Evolutionary conservation across 2,113 vertebrate genomes (phyloP), one percentile per base, ranked within the genome.

Genomic region (Neoarius graeffei): DNA sequence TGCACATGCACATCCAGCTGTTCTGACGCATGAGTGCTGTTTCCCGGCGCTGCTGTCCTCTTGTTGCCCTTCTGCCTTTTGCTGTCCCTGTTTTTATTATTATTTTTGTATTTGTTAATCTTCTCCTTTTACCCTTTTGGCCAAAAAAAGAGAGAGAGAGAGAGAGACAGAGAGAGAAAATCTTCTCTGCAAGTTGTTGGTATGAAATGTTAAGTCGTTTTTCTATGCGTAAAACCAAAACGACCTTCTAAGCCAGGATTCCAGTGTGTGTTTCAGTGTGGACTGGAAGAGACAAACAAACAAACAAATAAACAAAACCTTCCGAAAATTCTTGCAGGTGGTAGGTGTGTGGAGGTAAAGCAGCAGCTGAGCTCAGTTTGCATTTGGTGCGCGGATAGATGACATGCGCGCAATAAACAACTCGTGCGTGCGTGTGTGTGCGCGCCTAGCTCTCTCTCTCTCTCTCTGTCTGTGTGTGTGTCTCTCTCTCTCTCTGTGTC

Each of bases 1-100:
- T 42, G n/a, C n/a, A 42, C 82, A 20, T 30, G 74, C 82, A 80
- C 50, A 87, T 20, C 17, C 59, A 64, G 20, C 56, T 60, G 23
- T 9, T 81, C 13, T 57, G 59, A 56, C 48, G 84, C 48, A 81
- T 1, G 13, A 3, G 81, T 19, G 17, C 66, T 73, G 80, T 52
- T 30, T 48, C 4, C 23, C 67, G 35, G 59, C 67, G 59, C 56
- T 27, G 60, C 48, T 54, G 84, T 86, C 84, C 76, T 85, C 79
- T 76, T 19, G 67, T 42, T 76, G 48, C 50, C 59, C 60, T 85
- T 69, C 67, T 64, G 62, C 23, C 30, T 50, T 71, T 52, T 27
- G 27, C 2, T 52, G 30, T 20, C 54, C 14, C 60, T 66, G 67
- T 42, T 42, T 81, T 81, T 35, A n/a, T 54, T 77, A 9, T 56